Conservation (phyloP, 2,888 invertebrate genomes). For the Chirona hameri region DNA sequence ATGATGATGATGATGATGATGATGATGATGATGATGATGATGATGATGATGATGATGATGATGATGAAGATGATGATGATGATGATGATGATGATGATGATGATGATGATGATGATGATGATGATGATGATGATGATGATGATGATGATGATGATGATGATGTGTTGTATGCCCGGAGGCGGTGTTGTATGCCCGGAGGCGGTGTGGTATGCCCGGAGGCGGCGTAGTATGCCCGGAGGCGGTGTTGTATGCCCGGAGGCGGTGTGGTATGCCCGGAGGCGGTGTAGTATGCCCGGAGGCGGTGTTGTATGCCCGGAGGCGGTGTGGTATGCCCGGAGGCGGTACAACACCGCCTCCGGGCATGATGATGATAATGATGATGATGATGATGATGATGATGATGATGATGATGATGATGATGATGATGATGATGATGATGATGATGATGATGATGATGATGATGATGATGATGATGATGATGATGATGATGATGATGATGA, state of each 20-base stretch:
- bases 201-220: too few relatives aligned
- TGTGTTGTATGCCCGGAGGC: too few relatives aligned
- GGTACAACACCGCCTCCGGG: too few relatives aligned
- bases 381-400: conserved; percentile 22
- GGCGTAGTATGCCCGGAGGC: too few relatives aligned
- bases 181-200: too few relatives aligned
- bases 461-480: conserved; percentile 22
- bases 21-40: conserved; percentile 22
- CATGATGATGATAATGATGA: too few relatives aligned
- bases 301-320: too few relatives aligned
- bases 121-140: conserved; percentile 22
- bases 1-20: conserved; percentile 22
- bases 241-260: too few relatives aligned
- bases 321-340: too few relatives aligned
- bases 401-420: conserved; percentile 22
- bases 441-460: conserved; percentile 22
- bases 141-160: too few relatives aligned
- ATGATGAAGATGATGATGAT: conserved; percentile 12
- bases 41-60: conserved; percentile 22
- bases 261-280: too few relatives aligned
- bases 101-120: conserved; percentile 22
- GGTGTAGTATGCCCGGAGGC: too few relatives aligned
- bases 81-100: conserved; percentile 22
- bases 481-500: conserved; percentile 22
- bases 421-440: conserved; percentile 22